phyloP scores from a whole-genome alignment of 2,113 vertebrate genomes.

The Pionites leucogaster region DNA sequence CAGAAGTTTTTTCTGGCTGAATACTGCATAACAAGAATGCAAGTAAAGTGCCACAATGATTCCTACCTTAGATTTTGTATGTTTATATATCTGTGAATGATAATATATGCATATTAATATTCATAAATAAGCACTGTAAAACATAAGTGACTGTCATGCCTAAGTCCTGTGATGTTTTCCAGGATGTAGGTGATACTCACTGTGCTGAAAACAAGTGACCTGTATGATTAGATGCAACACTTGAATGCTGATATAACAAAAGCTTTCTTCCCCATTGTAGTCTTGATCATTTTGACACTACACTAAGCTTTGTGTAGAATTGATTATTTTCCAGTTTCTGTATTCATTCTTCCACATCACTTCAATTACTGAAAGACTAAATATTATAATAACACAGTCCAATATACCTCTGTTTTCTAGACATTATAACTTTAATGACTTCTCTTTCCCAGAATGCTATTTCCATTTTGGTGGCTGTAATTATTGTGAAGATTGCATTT shows the following conservation, averaged over 20 bases:
- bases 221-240: background rate
- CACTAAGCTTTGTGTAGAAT: background rate
- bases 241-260: background rate
- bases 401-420: background rate
- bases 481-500: background rate
- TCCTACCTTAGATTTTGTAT: background rate
- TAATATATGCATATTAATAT: background rate
- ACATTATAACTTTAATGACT: background rate
- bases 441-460: background rate
- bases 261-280: background rate
- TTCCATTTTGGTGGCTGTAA: background rate
- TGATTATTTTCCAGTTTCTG: background rate
- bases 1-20: background rate
- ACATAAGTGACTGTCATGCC: background rate
- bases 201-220: background rate
- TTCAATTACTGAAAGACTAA: background rate
- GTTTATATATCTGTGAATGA: background rate
- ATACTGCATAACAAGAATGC: background rate
- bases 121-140: background rate
- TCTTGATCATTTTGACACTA: background rate
- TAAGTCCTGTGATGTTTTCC: background rate
- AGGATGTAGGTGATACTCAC: background rate
- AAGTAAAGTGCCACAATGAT: background rate
- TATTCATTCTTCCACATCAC: background rate
- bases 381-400: background rate